Base-by-base conservation (phyloP, 1,140 invertebrate genomes). In the Ladona fulva region DNA sequence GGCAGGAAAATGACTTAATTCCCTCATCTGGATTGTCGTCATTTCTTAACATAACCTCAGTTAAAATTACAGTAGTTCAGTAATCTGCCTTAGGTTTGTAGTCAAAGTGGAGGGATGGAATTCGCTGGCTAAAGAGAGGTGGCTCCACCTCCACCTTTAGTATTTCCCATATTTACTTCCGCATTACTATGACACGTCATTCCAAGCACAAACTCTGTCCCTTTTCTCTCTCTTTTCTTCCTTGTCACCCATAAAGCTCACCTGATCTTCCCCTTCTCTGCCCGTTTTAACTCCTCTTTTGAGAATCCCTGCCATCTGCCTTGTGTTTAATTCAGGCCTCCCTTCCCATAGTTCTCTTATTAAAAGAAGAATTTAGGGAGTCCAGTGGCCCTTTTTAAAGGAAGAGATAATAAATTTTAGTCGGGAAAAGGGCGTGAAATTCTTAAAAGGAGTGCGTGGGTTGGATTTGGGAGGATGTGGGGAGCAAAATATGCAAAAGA, bases 281-380 rank as follows among this genome's bases (percentile, higher is more conserved):
- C 44, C 19, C 44, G 44, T 52, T 19, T 10, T 19, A 52, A 66
- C 52, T 22, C 52, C 52, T 66, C 52, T 66, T 22, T 22, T 66
- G 14, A 16, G n/a, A 16, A 37, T 37, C 29, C 8, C 29, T 37
- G 29, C 52, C 52, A 66, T 22, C 52, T 66, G n/a, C 52, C 52
- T 66, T 66, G 52, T 66, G 52, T 66, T 66, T 66, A 19, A 66
- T 66, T 66, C 52, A 66, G n/a, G 3, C n/a, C 52, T 12, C 52
- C 52, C n/a, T 12, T 12, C 52, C 52, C 52, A 66, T 22, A 66
- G 14, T 12, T 16, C 52, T 66, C 52, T 66, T 66, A 66, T 22
- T 66, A 66, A 66, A 66, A 66, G 52, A 22, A 66, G 52, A 66
- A 66, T 66, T 66, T 66, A 66, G n/a, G 52, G 52, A 66, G 52